A percentile compares a stretch with the other conserved stretches of the same genome.
Conservation (phyloP, 2,888 invertebrate species). For the Tenodera sinensis region DNA sequence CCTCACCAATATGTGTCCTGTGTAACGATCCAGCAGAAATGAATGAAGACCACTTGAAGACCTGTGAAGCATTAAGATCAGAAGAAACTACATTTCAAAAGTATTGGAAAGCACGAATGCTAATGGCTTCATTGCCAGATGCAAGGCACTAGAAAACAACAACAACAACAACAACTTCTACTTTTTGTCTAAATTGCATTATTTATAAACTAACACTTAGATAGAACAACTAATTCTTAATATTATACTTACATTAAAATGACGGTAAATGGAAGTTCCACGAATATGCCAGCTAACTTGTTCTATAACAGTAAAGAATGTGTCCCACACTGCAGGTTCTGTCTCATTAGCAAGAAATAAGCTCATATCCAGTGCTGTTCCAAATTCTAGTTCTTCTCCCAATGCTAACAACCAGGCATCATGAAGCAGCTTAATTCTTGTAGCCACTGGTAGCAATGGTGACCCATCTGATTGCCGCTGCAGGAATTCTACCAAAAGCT, state of each 20-base stretch:
- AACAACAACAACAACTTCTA: too few relatives aligned
- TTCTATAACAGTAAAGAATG: constrained; percentile 78
- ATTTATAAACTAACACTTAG: too few relatives aligned
- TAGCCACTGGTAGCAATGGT: constrained; percentile 48
- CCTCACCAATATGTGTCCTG: too few relatives aligned
- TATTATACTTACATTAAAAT: constrained; percentile 18
- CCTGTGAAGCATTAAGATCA: too few relatives aligned
- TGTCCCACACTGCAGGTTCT: constrained; percentile 76
- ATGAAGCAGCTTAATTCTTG: constrained; percentile 67
- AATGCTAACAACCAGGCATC: constrained; percentile 77
- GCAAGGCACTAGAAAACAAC: too few relatives aligned
- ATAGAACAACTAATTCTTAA: too few relatives aligned
- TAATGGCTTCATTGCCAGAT: too few relatives aligned
- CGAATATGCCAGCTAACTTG: constrained; percentile 73
- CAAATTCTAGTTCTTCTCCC: constrained; percentile 71
- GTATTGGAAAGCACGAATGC: too few relatives aligned
- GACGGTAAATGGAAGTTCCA: constrained; percentile 43
- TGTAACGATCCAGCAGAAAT: too few relatives aligned
- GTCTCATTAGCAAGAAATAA: constrained; percentile 66
- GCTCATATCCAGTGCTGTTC: constrained; percentile 74
- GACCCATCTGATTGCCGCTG: not conserved
- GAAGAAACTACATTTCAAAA: too few relatives aligned
- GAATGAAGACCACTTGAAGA: too few relatives aligned
- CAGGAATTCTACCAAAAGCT: constrained; percentile 63
- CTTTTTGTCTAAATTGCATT: too few relatives aligned